Base-by-base conservation (phyloP, 1,140 invertebrate species). In the Neoseiulus cucumeris region DNA sequence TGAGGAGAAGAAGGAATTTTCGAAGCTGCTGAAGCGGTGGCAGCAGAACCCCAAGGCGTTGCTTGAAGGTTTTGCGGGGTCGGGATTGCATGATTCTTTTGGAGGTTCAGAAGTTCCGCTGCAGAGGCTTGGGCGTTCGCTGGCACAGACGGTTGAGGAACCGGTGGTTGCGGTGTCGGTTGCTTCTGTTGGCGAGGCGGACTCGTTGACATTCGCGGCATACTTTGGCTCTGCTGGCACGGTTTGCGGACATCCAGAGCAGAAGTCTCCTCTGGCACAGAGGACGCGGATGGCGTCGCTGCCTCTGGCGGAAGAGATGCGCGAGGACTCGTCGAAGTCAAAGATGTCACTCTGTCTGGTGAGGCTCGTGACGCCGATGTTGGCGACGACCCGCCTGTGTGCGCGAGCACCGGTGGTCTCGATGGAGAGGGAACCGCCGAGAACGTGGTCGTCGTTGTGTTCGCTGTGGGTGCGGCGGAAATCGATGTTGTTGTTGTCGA, bases 401-500 rank as follows among this genome's bases (percentile, higher is more conserved):
- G 51, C 14, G 51, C 25, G 22, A 59, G 51, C 4, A 59, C 51
- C 14, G 51, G 51, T 20, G 51, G 51, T 9, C 51, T 59, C 25
- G 51, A 1, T 4, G 51, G 51, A 2, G 51, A 33, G 14, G 51
- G 25, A 33, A 59, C 51, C 14, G 33, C 33, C 33, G 33, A 4
- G 33, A 9, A 39, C 33, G 33, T 39, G 33, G 33, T 39, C 33
- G 33, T 39, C 33, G 33, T 41, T 17, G 67, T 51, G 45, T 45
- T n/a, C 18, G 44, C 33, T 39, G 65, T 17, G 12, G 68, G 42
- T 59, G 66, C 12, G 20, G 68, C 42, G 44, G 59, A 41, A 18
- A 41, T 45, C 41, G 68, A 44, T 39, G 68, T 59, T 14, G 65
- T 64, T n/a, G 55, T 42, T 22, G 67, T 64, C 18, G 22, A n/a